Conservation (phyloP, 2,888 invertebrate genomes). For the Tridacna crocea region DNA sequence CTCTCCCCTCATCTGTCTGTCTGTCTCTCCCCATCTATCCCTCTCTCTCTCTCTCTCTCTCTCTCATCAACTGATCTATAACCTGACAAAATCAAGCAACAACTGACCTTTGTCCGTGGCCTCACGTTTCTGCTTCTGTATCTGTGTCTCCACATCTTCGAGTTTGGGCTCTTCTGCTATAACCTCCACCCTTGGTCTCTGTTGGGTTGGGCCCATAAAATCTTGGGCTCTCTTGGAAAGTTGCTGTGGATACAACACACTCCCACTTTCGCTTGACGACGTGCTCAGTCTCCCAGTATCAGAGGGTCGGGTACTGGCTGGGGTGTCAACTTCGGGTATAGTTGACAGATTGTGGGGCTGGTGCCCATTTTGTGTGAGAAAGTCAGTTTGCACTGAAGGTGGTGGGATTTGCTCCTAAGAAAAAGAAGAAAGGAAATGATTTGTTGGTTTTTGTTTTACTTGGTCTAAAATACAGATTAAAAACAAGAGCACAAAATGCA, state of each 20-base stretch:
- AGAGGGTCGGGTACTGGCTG: constrained; percentile 56
- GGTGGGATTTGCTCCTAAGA: background rate
- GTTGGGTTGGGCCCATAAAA: background rate
- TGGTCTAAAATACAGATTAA: too few relatives aligned
- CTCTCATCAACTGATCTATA: too few relatives aligned
- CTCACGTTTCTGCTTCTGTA: constrained; percentile 33
- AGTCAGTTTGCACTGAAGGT: background rate
- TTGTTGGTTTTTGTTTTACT: too few relatives aligned
- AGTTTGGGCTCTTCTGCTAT: constrained; percentile 39
- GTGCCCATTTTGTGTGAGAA: constrained; percentile 1
- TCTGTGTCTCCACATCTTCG: constrained; percentile 58
- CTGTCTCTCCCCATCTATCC: too few relatives aligned
- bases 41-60: too few relatives aligned
- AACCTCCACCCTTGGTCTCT: background rate
- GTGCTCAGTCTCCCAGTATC: constrained; percentile 45
- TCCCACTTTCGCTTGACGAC: constrained; percentile 41
- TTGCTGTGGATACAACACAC: constrained; percentile 17
- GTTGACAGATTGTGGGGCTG: constrained; percentile 71
- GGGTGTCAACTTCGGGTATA: constrained; percentile 78
- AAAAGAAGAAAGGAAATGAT: background rate
- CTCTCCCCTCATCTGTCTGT: too few relatives aligned
- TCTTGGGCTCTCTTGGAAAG: constrained; percentile 30
- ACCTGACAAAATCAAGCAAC: too few relatives aligned
- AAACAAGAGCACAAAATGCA: too few relatives aligned
- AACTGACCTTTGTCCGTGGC: background rate